A percentile compares a stretch with the other conserved stretches of the same genome.
Evolutionary conservation across 2,888 invertebrate genomes (phyloP).

Genomic region (Idaea aversata): DNA sequence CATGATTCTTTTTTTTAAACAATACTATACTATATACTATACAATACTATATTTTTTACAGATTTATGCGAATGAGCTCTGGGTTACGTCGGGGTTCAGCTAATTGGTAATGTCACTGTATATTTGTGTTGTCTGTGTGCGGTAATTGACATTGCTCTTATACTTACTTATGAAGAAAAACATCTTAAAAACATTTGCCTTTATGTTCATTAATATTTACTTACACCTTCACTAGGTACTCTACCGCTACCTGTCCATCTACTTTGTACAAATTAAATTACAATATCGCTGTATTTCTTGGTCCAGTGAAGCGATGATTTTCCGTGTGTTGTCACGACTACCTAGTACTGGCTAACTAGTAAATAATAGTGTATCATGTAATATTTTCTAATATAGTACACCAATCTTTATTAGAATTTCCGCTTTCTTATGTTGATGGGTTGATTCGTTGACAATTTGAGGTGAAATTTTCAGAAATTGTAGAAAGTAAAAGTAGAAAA

Average conservation of each 20-base stretch:
- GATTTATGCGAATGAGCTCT: no score
- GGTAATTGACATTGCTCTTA: no score
- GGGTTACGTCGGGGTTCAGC: no score
- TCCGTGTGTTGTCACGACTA: background rate
- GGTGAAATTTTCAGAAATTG: background rate
- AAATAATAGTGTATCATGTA: conserved; percentile 12
- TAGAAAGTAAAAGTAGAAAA: background rate
- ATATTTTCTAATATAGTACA: background rate
- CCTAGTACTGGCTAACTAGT: conserved; percentile 9
- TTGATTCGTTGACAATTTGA: background rate
- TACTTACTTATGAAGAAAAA: no score
- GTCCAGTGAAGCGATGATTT: background rate
- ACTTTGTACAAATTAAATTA: background rate
- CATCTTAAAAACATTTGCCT: no score
- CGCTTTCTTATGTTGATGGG: background rate
- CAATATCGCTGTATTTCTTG: background rate
- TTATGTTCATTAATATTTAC: no score
- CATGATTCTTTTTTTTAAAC: no score
- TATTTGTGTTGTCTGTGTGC: no score
- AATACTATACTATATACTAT: no score
- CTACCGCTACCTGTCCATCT: background rate
- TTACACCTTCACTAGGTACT: no score
- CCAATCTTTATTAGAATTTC: background rate
- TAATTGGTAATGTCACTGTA: no score
- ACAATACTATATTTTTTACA: no score